Conservation (phyloP, 2,888 invertebrate genomes). For the Hofmannophila pseudospretella region DNA sequence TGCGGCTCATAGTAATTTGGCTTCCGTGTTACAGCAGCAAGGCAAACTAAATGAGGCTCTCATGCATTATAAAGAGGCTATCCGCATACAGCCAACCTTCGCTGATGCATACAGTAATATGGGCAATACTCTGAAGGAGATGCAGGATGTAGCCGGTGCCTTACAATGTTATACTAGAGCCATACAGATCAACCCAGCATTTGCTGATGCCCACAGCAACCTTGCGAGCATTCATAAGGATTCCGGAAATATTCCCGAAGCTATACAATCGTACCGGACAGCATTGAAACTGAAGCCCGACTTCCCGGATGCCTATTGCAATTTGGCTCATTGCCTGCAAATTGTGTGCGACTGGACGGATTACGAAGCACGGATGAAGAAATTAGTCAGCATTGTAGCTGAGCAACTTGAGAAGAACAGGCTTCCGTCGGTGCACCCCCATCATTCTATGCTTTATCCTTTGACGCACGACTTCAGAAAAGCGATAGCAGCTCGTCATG, state of each 20-base stretch:
- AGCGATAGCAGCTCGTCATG: conserved; percentile 97
- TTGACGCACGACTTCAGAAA: conserved; percentile 96
- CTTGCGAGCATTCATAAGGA: conserved; percentile 99
- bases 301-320: conserved; percentile 99
- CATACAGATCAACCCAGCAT: conserved; percentile 99
- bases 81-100: conserved; percentile 98
- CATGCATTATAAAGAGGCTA: conserved; percentile 99
- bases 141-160: conserved; percentile 98
- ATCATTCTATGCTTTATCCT: conserved; percentile 99
- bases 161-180: conserved; percentile 98
- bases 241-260: conserved; percentile 99
- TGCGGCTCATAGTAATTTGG: conserved; percentile 99
- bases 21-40: conserved; percentile 98
- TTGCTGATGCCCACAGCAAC: conserved; percentile 99
- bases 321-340: conserved; percentile 98
- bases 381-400: conserved; percentile 96
- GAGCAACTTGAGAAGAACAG: conserved; percentile 98
- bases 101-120: conserved; percentile 99
- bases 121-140: conserved; percentile 99
- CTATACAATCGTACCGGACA: conserved; percentile 97
- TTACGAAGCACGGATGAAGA: conserved; percentile 97
- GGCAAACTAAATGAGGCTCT: conserved; percentile 97
- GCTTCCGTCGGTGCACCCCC: conserved; percentile 98
- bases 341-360: conserved; percentile 99
- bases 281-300: conserved; percentile 98